Percentiles rank a stretch among this genome's conserved stretches.
These are phyloP conservation scores for Lycia hirtaria DNA, from an alignment of 2,888 invertebrate species.

Conservation along the genomic window DNA sequence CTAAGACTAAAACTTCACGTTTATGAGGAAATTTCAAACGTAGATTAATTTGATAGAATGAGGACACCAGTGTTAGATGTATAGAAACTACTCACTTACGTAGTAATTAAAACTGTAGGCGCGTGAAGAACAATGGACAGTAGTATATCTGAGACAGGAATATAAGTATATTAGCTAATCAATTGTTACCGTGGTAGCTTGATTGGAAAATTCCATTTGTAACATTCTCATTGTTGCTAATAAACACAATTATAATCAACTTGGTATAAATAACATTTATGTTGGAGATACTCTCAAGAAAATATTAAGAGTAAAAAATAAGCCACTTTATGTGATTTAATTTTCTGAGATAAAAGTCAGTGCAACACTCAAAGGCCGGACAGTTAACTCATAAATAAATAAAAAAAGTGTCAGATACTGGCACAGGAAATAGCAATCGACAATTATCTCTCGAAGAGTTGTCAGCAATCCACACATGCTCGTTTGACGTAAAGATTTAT, in stretches of 20 bases:
- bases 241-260: not conserved
- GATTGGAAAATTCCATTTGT: conserved; percentile 19
- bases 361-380: conserved; percentile 33
- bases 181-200: not conserved
- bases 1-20: conserved; percentile 41
- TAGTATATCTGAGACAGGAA: not conserved
- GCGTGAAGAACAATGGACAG: conserved; percentile 18
- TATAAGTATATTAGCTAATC: conserved; percentile 1
- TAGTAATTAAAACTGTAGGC: conserved; percentile 12
- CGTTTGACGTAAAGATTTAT: conserved; percentile 62
- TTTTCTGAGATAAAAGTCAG: conserved; percentile 9
- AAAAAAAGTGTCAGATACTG: conserved; percentile 67
- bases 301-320: not conserved
- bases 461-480: conserved; percentile 53
- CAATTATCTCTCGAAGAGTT: conserved; percentile 67
- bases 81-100: conserved; percentile 23
- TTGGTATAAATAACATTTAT: not conserved
- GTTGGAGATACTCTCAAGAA: too few species aligned
- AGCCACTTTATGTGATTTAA: not conserved
- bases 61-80: conserved; percentile 42
- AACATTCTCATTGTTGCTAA: not conserved
- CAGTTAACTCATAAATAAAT: conserved; percentile 59
- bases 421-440: conserved; percentile 78
- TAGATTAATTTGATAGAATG: conserved; percentile 51
- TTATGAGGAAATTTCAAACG: conserved; percentile 56